Conservation (phyloP, 2,113 vertebrate species). For the Nycticebus coucang region DNA sequence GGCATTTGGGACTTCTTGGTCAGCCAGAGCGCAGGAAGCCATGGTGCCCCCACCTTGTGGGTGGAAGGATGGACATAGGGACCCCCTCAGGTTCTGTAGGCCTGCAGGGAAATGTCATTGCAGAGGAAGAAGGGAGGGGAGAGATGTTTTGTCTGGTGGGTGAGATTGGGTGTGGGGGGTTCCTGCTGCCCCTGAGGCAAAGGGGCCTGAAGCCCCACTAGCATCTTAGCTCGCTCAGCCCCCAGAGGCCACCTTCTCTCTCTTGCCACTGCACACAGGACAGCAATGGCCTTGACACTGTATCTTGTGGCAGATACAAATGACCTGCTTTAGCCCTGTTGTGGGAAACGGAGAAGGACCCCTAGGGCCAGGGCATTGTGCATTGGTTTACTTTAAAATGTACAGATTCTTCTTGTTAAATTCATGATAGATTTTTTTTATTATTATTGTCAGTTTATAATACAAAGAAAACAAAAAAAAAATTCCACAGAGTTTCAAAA, state of each 20-base stretch:
- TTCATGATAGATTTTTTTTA: slow-evolving; percentile 78
- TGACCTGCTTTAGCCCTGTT: neutral
- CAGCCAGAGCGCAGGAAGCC: neutral
- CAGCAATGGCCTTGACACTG: neutral
- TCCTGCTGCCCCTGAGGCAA: neutral
- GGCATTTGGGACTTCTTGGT: slow-evolving; percentile 42
- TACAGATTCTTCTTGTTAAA: slow-evolving; percentile 75
- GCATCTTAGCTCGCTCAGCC: rapidly evolving
- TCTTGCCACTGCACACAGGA: neutral
- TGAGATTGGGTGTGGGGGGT: neutral
- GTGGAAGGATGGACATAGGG: neutral
- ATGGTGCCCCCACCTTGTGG: neutral
- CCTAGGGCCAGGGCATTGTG: slow-evolving; percentile 59
- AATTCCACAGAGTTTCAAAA: neutral
- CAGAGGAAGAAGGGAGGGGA: neutral
- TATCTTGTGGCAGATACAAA: neutral
- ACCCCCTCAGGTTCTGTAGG: too few relatives aligned
- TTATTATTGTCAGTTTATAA: slow-evolving; percentile 85
- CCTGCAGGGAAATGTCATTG: neutral
- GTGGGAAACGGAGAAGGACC: neutral
- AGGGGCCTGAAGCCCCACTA: neutral
- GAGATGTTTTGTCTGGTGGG: neutral
- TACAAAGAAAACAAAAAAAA: slow-evolving; percentile 53
- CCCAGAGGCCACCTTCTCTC: neutral
- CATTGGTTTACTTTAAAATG: slow-evolving; percentile 80